Evolutionary conservation across 2,888 invertebrate species (phyloP), one percentile per base, ranked within the genome.

Genomic region (Drosophila borborema): DNA sequence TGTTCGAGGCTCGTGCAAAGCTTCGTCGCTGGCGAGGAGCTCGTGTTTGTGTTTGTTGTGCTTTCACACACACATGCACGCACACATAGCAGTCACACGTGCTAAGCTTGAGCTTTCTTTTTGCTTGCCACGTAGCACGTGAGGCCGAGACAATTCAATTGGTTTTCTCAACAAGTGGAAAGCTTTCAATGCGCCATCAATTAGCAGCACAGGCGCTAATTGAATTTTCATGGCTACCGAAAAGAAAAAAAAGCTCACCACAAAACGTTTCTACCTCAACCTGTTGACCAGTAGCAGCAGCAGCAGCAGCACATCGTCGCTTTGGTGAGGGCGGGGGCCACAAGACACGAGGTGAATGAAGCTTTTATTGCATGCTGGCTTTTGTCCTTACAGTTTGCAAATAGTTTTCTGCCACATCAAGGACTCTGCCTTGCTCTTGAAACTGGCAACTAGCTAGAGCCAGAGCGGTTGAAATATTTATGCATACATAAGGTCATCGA

Each of bases 361-460:
- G 77, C 77, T 77, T 70, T 77, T 58, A 77, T 69, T 73, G 73
- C 73, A 74, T 64, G 61, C 68, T 74, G 68, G 58, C 71, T 66
- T 77, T 72, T 77, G 85, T 86, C 85, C 86, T 84, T 82, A 75
- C 49, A 73, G 65, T 66, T 69, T 69, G 67, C 72, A 80, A 72
- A 67, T 72, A 77, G 63, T 77, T 76, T 81, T 69, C 64, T 74
- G 73, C 68, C 54, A 72, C 74, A 74, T 68, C 80, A 81, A 77
- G 77, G 86, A 82, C 87, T 74, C 86, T 81, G 80, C 74, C 76
- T 86, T 84, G 86, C 86, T 86, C 86, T 86, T 86, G 86, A 87
- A 86, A 87, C 76, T 74, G 81, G 85, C 81, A 83, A 67, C 81
- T 81, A 70, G 62, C 74, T 74, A 58, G 45, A 79, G 82, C 60